Percentiles rank a stretch among this genome's conserved stretches.
Evolutionary conservation across 2,797 vertebrate genomes (phyloP).

Genomic region (Pangasius larnaudii): DNA sequence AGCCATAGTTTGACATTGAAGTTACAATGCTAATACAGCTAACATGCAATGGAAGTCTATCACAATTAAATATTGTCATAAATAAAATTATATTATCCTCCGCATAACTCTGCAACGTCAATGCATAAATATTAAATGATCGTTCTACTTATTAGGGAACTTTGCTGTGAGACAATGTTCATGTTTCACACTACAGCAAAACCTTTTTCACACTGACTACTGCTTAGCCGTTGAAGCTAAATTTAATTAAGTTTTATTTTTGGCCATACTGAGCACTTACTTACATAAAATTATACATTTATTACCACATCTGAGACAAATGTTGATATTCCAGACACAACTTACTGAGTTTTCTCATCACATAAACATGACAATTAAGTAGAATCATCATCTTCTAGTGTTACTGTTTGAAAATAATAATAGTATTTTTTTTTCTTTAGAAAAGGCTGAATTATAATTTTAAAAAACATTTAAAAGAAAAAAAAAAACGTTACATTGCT

Average conservation of each 20-base stretch:
- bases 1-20: neutral
- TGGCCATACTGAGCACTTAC: neutral
- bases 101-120: neutral
- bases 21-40: neutral
- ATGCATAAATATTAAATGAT: neutral
- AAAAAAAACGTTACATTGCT: neutral
- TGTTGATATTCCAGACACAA: neutral
- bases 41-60: neutral
- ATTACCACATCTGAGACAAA: neutral
- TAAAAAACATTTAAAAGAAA: neutral
- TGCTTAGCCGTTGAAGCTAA: neutral
- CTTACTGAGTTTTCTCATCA: neutral
- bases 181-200: neutral
- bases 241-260: neutral
- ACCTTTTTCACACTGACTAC: neutral
- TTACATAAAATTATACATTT: neutral
- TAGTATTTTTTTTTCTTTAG: too few species aligned
- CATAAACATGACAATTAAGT: neutral
- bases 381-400: neutral
- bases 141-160: neutral
- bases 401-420: neutral
- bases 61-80: neutral
- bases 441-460: neutral
- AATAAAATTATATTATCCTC: neutral
- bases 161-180: neutral